phyloP scores from a whole-genome alignment of 2,888 invertebrate species.

The Pachydiplax longipennis region DNA sequence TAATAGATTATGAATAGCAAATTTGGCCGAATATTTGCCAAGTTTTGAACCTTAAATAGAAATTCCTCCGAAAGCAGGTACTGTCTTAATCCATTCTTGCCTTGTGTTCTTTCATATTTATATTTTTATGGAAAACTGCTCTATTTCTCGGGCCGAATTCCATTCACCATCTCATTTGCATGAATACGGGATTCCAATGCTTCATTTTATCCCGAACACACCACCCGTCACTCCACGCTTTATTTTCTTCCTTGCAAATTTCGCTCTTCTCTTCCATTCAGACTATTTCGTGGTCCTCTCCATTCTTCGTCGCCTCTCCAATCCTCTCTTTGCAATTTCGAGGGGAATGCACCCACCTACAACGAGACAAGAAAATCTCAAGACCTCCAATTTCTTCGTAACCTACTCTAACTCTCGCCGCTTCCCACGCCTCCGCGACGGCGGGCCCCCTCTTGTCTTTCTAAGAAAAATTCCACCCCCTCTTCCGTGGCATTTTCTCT shows the following conservation, averaged over 20 bases:
- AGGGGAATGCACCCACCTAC: background rate
- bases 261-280: background rate
- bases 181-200: background rate
- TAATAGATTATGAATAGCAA: too few relatives aligned
- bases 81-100: too few relatives aligned
- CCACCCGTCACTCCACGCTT: background rate
- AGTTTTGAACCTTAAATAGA: too few relatives aligned
- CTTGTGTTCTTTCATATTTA: too few relatives aligned
- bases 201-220: background rate
- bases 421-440: background rate
- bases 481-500: background rate
- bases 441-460: background rate
- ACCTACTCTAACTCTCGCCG: background rate
- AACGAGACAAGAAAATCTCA: background rate
- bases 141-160: background rate
- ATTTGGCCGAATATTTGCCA: too few relatives aligned
- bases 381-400: background rate
- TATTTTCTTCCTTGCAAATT: background rate
- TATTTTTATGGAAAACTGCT: too few relatives aligned
- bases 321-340: background rate
- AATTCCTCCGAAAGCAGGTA: too few relatives aligned
- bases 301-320: background rate
- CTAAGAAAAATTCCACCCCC: background rate
- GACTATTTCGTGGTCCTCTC: background rate
- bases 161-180: background rate